Evolutionary conservation across 2,888 invertebrate species (phyloP).

Genomic region (Cremastinae sp.): DNA sequence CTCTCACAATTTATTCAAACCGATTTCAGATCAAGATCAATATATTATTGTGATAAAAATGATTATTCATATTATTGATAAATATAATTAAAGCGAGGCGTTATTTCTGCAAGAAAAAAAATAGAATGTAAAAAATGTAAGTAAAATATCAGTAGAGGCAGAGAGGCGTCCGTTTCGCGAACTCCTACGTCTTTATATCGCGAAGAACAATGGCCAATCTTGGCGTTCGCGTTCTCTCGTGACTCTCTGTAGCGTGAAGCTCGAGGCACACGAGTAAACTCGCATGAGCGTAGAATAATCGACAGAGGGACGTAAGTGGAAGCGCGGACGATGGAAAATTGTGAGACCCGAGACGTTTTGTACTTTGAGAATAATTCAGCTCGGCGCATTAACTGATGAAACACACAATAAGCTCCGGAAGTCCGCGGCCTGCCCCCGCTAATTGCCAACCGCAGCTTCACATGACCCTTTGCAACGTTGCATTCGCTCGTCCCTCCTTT

Average conservation of each 20-base stretch:
- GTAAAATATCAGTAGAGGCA: not conserved
- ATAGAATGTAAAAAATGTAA: not conserved
- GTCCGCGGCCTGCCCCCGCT: constrained; percentile 76
- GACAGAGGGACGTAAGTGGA: constrained; percentile 23
- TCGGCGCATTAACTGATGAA: constrained; percentile 39
- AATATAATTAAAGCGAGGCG: too few species aligned
- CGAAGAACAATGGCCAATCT: constrained; percentile 75
- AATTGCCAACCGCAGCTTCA: constrained; percentile 75
- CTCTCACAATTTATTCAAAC: too few species aligned
- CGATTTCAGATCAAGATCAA: too few species aligned
- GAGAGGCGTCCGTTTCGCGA: constrained; percentile 21
- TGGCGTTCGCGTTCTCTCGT: constrained; percentile 75
- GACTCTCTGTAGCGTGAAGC: constrained; percentile 72
- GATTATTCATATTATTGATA: too few species aligned
- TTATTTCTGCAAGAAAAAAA: too few species aligned
- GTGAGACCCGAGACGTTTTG: not conserved
- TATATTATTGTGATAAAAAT: too few species aligned
- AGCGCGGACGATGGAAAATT: not conserved
- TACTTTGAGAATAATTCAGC: constrained; percentile 3
- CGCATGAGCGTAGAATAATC: not conserved
- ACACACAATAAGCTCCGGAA: constrained; percentile 71
- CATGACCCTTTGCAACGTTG: constrained; percentile 70
- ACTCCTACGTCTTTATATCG: constrained; percentile 60
- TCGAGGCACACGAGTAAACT: constrained; percentile 38
- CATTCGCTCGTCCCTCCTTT: constrained; percentile 28